Conservation (phyloP, 1,140 invertebrate species). For the Philopotamus ludificatus region DNA sequence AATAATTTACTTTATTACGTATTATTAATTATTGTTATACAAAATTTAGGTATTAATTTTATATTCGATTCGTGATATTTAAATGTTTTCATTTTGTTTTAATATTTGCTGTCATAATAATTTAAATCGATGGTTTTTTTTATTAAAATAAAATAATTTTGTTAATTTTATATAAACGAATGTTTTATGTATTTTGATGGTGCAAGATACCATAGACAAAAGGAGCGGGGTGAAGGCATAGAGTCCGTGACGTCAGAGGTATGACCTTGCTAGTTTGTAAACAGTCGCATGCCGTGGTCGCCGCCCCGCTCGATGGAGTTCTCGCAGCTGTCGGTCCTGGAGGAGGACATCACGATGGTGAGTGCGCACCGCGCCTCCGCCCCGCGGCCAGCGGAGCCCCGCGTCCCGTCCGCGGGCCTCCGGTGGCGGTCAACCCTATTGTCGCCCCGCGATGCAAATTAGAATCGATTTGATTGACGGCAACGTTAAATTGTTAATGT, state of each 20-base stretch:
- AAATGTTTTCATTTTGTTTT: too few relatives aligned
- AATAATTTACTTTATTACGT: too few relatives aligned
- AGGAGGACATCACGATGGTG: conserved; percentile 40
- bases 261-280: conserved; percentile 42
- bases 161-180: too few relatives aligned
- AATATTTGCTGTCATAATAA: too few relatives aligned
- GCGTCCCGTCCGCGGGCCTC: neutral
- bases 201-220: too few relatives aligned
- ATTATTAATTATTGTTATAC: too few relatives aligned
- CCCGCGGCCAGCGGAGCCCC: conserved; percentile 6
- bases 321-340: conserved; percentile 36
- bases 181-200: too few relatives aligned
- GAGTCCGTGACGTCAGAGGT: conserved; percentile 20
- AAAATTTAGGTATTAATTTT: too few relatives aligned
- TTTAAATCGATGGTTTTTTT: too few relatives aligned
- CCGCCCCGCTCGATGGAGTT: conserved; percentile 30
- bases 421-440: neutral
- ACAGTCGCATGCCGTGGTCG: conserved; percentile 39
- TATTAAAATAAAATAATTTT: too few relatives aligned
- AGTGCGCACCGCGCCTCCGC: conserved; percentile 19
- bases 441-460: neutral
- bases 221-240: neutral
- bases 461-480: neutral
- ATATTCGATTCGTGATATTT: too few relatives aligned
- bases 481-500: neutral